Evolutionary conservation across 2,888 invertebrate species (phyloP), one percentile per base, ranked within the genome.

Genomic region (Rhingia rostrata): DNA sequence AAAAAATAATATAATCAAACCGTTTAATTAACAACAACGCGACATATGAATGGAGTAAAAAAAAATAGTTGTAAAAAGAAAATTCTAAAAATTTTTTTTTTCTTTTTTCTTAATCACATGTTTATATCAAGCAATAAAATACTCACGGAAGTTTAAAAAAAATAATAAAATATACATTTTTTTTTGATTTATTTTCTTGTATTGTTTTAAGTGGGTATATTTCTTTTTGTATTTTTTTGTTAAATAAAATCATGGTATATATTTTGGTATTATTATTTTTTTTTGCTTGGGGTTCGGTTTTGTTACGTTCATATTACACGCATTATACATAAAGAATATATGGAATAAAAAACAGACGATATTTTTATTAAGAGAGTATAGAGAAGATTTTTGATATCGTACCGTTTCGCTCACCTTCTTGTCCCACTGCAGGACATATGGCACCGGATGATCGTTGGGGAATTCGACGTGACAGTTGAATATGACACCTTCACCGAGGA

Each of bases 391-490:
- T 90, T 91, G 91, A 94, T 94, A 95, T 95, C 96, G 95, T 96
- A 96, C 96, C 96, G 96, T 95, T 94, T 96, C 96, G 95, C 96
- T 96, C 96, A 97, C 97, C 96, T 98, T 97, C 96, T 98, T 98
- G 95, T 97, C 97, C 98, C 98, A 99, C 94, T 98, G 97, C 93
- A 98, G 95, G 93, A 98, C 97, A 94, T 98, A 98, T 93, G 98
- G 97, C 93, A 97, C 97, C 91, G 97, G 96, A 93, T 97, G 95
- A 93, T 97, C 96, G 93, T 97, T 96, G 92, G 97, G 97, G 93
- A 98, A 98, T 93, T 97, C 97, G 93, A 98, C 97, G 93, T 97
- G 97, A 93, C 98, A 99, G 94, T 98, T 98, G 94, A 99, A 97
- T 92, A 98, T 96, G 93, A 98, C 97, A 92, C 97, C 97, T 93